Percentiles rank a stretch among this genome's conserved stretches.
Conservation (phyloP, 1,140 invertebrate genomes). For the Apolygus lucorum region DNA sequence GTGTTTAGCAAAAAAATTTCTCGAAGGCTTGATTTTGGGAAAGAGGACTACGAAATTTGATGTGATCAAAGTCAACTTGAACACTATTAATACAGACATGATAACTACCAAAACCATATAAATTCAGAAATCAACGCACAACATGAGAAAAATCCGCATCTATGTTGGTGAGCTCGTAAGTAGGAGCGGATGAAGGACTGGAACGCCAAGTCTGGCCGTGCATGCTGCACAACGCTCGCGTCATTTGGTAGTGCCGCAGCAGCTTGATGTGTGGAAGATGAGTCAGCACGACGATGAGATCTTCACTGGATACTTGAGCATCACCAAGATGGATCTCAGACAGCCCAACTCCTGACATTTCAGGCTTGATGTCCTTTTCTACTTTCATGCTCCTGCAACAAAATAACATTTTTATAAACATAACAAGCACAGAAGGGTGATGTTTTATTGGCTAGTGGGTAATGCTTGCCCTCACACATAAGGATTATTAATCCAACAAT, state of each 20-base stretch:
- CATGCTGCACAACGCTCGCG: constrained; percentile 32
- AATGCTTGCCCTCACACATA: too few species aligned
- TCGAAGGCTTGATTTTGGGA: too few species aligned
- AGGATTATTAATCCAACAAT: too few species aligned
- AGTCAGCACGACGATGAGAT: constrained; percentile 30
- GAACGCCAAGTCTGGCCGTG: constrained; percentile 32
- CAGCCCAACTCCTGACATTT: constrained; percentile 18
- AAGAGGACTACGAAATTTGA: too few species aligned
- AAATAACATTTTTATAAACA: too few species aligned
- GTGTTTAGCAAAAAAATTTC: too few species aligned
- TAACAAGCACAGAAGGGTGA: too few species aligned
- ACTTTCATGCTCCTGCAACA: constrained; percentile 18
- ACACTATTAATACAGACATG: too few species aligned
- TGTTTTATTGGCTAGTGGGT: too few species aligned
- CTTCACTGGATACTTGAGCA: constrained; percentile 25
- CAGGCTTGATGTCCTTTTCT: neutral
- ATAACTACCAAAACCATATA: too few species aligned
- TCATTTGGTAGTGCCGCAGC: constrained; percentile 36
- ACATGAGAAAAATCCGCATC: constrained; percentile 38
- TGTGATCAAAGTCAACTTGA: too few species aligned
- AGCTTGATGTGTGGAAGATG: constrained; percentile 28
- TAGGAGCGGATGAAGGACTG: constrained; percentile 22
- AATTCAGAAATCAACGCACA: constrained; percentile 25
- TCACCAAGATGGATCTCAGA: constrained; percentile 34
- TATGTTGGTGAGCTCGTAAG: constrained; percentile 33